Conservation (phyloP, 2,888 invertebrate species). For the Lasioglossum pauxillum region DNA sequence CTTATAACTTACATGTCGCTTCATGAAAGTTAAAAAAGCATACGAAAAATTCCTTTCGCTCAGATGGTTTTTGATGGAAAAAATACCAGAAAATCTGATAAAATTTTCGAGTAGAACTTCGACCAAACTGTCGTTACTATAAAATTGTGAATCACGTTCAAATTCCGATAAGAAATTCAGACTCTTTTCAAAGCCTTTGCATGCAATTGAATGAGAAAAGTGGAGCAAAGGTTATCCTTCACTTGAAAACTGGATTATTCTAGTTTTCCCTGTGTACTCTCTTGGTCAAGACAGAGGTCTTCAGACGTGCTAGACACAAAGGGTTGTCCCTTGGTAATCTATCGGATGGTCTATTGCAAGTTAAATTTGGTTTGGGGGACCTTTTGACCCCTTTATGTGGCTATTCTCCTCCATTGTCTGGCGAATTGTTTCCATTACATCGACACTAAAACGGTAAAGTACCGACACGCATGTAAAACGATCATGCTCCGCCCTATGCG, state of each 20-base stretch:
- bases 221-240: background rate
- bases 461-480: background rate
- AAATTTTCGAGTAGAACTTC: background rate
- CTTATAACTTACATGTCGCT: no score
- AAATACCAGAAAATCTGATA: background rate
- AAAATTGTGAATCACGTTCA: background rate
- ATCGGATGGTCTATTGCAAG: background rate
- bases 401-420: background rate
- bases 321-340: conserved; percentile 4
- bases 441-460: background rate
- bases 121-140: background rate
- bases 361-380: background rate
- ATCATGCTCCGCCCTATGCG: background rate
- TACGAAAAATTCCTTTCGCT: no score
- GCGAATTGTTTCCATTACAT: conserved; percentile 3
- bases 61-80: no score
- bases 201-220: background rate
- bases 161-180: background rate
- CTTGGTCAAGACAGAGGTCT: conserved; percentile 1
- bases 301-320: background rate
- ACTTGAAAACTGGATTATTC: background rate
- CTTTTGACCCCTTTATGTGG: background rate
- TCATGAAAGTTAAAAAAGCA: no score
- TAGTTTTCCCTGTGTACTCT: background rate
- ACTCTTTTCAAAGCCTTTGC: background rate